phyloP scores from a whole-genome alignment of 2,888 invertebrate species.

The Linnaemya tessellans region DNA sequence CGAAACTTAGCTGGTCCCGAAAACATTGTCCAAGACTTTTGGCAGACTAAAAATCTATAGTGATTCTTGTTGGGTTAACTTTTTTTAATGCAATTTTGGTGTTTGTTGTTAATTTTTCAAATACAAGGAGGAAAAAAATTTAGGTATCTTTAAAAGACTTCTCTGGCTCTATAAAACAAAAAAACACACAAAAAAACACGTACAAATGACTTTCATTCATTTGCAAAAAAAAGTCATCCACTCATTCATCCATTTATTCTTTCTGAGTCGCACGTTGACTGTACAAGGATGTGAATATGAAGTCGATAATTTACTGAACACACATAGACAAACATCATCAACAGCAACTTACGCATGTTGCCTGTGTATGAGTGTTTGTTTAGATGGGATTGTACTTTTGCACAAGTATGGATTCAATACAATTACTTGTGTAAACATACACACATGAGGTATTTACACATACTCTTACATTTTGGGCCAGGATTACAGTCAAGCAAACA shows the following conservation, averaged over 20 bases:
- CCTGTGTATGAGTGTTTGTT: neutral
- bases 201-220: conserved; percentile 23
- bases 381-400: conserved; percentile 19
- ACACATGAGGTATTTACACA: conserved; percentile 6
- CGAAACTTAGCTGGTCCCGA: conserved; percentile 29
- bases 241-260: conserved; percentile 15
- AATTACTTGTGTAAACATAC: conserved; percentile 65
- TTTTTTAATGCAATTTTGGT: conserved; percentile 4
- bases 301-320: conserved; percentile 73
- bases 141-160: conserved; percentile 24
- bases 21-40: conserved; percentile 32
- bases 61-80: neutral
- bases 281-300: conserved; percentile 60
- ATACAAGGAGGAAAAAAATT: neutral
- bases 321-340: conserved; percentile 58
- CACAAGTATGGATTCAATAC: conserved; percentile 42
- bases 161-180: conserved; percentile 8
- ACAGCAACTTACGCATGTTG: conserved; percentile 63
- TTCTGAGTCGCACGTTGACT: conserved; percentile 52
- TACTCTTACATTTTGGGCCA: conserved; percentile 9
- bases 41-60: conserved; percentile 16
- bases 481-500: neutral
- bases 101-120: conserved; percentile 5
- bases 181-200: neutral
- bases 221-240: conserved; percentile 5